Base-by-base conservation (phyloP, 2,888 invertebrate species). In the Junonia oenone region DNA sequence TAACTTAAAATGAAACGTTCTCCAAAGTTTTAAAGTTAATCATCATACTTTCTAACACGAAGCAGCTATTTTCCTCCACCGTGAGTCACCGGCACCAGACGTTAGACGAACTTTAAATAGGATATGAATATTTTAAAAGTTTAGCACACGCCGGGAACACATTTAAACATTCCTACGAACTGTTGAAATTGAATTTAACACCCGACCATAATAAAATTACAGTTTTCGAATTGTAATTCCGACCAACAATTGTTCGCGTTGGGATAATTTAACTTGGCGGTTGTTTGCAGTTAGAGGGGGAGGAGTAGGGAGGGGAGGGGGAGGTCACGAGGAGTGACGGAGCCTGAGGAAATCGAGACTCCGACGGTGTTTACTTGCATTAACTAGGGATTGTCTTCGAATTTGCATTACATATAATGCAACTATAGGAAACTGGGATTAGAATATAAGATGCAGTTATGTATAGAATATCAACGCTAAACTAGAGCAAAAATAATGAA, bases 241-340 rank as follows among this genome's bases (percentile, higher is more conserved):
- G 22, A 13, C 43, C 26, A 22, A 43, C 43, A 43, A 43, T 43
- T 43, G 26, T 43, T 26, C 43, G 22, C n/a, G 43, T 17, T 8
- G 43, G 43, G 13, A 17, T 43, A 43, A 43, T 43, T 43, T 43
- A 43, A 43, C 43, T 43, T 43, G 13, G 43, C 26, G 43, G 22
- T 14, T 43, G 43, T 26, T 43, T 26, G 43, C 26, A 13, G 26
- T 26, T 22, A 22, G 4, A 19, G 19, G 43, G 22, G 43, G 4
- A 6, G n/a, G 26, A 6, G 43, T n/a, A 13, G 38, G 9, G 17
- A 8, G 38, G 8, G 38, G 15, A n/a, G 22, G 43, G 43, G 26
- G 22, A 13, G 26, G 26, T 6, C 43, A 13, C 40, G 40, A 6
- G 22, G 22, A 38, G 26, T 26, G 43, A 19, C 38, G 11, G 19